Evolutionary conservation across 2,888 invertebrate species (phyloP).

Genomic region (Cenopis cana): DNA sequence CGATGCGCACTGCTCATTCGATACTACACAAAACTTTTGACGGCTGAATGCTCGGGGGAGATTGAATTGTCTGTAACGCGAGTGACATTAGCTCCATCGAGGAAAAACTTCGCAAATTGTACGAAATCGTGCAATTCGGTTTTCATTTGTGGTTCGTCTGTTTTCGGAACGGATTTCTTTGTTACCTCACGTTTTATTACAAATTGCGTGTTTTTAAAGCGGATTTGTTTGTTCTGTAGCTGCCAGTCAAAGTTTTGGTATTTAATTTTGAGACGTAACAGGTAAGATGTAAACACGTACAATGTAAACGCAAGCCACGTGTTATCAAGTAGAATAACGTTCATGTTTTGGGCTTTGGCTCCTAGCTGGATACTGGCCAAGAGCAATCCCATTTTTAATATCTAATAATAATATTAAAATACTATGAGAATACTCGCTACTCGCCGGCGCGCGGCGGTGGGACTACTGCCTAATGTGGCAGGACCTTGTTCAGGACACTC

Average conservation of each 20-base stretch:
- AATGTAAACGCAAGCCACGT: no score
- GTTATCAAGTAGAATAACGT: no score
- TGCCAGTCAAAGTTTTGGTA: neutral
- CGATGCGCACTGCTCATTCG: conserved; percentile 22
- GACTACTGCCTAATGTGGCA: no score
- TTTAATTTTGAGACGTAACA: neutral
- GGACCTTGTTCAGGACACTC: no score
- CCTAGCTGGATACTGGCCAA: no score
- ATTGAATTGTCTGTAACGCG: conserved; percentile 20
- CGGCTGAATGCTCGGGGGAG: conserved; percentile 1
- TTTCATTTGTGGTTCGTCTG: conserved; percentile 14
- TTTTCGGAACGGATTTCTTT: conserved; percentile 4
- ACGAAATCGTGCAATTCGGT: conserved; percentile 19
- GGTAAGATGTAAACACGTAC: no score
- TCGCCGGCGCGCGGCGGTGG: no score
- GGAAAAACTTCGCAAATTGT: conserved; percentile 35
- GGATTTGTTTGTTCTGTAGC: neutral
- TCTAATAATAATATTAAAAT: no score
- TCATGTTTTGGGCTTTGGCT: no score
- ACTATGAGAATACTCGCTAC: no score
- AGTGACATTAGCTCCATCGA: conserved; percentile 17
- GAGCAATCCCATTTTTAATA: no score
- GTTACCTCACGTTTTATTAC: neutral
- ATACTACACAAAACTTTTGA: conserved; percentile 19
- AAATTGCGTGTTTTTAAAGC: neutral